phyloP scores from a whole-genome alignment of 2,797 vertebrate genomes.

The Phrynocephalus vlangalii region DNA sequence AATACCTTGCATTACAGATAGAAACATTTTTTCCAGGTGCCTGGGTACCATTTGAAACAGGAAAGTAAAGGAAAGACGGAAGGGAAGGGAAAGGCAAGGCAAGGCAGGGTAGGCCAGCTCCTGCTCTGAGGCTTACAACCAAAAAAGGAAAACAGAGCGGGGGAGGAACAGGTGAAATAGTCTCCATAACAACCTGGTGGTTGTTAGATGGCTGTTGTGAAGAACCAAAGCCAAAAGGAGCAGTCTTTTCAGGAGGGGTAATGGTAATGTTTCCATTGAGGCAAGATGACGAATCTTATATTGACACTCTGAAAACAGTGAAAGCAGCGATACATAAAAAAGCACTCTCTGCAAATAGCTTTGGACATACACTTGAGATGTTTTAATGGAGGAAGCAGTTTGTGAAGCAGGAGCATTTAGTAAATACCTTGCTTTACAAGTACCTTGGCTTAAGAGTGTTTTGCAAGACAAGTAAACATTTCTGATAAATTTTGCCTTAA shows the following conservation, averaged over 20 bases:
- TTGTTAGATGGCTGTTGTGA: background rate
- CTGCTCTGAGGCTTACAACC: background rate
- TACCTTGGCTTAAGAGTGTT: no score
- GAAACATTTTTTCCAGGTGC: no score
- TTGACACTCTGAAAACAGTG: no score
- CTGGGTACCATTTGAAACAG: no score
- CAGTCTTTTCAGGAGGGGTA: background rate
- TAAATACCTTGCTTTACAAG: background rate
- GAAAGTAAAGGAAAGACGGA: no score
- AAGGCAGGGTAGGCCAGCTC: background rate
- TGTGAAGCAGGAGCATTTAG: background rate
- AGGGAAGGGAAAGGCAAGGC: no score
- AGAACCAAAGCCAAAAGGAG: background rate
- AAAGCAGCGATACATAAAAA: background rate
- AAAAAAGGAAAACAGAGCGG: background rate
- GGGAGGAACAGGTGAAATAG: background rate
- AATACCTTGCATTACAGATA: no score
- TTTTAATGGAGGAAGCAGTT: background rate
- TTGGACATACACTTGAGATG: background rate
- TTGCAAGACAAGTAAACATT: no score
- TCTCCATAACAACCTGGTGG: background rate
- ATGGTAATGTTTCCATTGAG: background rate
- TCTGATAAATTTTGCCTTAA: no score
- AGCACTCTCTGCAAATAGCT: background rate
- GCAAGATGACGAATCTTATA: background rate